Evolutionary conservation across 2,888 invertebrate genomes (phyloP), one percentile per base, ranked within the genome.

Genomic region (Plebejus melissa): DNA sequence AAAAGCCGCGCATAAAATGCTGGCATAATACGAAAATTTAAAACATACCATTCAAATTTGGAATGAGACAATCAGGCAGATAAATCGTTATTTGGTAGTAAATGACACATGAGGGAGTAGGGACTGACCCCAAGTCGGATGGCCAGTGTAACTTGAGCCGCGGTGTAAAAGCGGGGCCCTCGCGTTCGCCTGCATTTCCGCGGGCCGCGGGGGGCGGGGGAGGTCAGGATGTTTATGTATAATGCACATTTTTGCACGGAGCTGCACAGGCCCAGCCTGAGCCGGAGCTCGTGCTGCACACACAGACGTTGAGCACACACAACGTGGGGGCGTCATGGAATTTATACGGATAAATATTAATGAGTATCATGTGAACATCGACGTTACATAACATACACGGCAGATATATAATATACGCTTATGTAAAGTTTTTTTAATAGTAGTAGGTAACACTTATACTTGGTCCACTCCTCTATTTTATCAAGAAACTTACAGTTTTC

Each of bases 241-340:
- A 86, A 86, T 87, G 87, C 90, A 90, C 89, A 91, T 91, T 93
- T 91, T 90, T 92, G 92, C 92, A 92, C 86, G 88, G 89, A 86
- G 86, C 87, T 85, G 88, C 89, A 87, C 86, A 89, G 89, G 88
- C 89, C 85, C 87, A 83, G 82, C 85, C 86, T 85, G 83, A 83
- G 86, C 86, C 80, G 81, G 83, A 86, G 89, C 89, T 89, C 86
- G 81, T 83, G 85, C 87, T 91, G 91, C 91, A 89, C 89, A 87
- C 85, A 83, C 83, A 78, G 79, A 75, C 74, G 75, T 75, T 76
- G 74, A 36, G 71, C 78, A 77, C 77, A 80, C 78, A 79, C 78
- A 79, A 50, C 75, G 65, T 75, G 79, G 50, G 76, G 75, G 75
- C 78, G 76, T 76, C 76, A 77, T 76, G 76, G 50, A 72, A 54